phyloP scores from a whole-genome alignment of 2,888 invertebrate species.

The Drosophila borborema region DNA sequence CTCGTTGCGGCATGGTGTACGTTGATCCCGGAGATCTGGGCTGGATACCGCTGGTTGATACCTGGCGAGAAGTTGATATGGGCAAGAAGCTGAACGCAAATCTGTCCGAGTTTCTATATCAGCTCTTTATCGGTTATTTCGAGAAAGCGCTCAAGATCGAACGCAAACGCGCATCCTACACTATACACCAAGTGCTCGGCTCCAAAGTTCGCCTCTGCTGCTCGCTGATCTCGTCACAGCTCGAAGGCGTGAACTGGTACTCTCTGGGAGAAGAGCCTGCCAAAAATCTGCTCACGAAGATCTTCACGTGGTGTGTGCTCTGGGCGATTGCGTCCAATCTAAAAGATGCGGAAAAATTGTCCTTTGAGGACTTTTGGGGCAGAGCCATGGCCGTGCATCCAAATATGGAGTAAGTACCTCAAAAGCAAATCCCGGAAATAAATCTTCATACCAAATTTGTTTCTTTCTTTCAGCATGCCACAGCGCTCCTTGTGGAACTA shows the following conservation, averaged over 20 bases:
- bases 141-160: conserved; percentile 89
- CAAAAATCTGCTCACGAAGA: conserved; percentile 89
- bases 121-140: conserved; percentile 89
- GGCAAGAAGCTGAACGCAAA: conserved; percentile 86
- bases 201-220: conserved; percentile 93
- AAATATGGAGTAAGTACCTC: conserved; percentile 62
- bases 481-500: conserved; percentile 90
- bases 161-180: conserved; percentile 89
- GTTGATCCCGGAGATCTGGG: conserved; percentile 93
- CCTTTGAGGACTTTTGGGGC: conserved; percentile 89
- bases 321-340: conserved; percentile 96
- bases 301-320: conserved; percentile 92
- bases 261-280: conserved; percentile 86
- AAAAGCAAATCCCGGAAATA: not conserved
- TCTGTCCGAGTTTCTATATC: conserved; percentile 88
- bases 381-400: conserved; percentile 86
- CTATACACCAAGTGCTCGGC: conserved; percentile 93
- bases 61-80: conserved; percentile 89
- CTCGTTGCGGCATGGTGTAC: conserved; percentile 95
- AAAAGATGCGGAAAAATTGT: conserved; percentile 88
- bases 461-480: conserved; percentile 87
- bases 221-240: conserved; percentile 89
- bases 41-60: conserved; percentile 92
- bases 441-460: not conserved
- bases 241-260: conserved; percentile 87